Base-by-base conservation (phyloP, 1,140 invertebrate species). In the Megalonaias nervosa region DNA sequence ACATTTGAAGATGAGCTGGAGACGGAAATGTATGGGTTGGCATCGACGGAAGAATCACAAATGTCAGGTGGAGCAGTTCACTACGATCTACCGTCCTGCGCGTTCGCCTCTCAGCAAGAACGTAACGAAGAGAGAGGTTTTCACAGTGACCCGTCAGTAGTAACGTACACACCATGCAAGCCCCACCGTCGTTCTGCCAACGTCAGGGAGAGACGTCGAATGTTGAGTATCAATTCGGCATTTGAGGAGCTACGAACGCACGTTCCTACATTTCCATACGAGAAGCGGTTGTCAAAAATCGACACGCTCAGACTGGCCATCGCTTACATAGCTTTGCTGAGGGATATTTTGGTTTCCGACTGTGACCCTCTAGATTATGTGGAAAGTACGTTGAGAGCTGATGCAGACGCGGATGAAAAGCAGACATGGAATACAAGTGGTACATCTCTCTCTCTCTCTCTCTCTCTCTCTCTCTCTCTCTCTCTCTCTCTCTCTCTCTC, bases 261-360 rank as follows among this genome's bases (percentile, higher is more conserved):
- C 91, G 98, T 99, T 16, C 98, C 98, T 31, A 99, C 98, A 1
- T 99, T 99, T 90, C 98, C 98, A 0, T 99, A 99, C 87, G 98
- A 99, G 90, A 99, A 99, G 89, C 93, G 98, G 0, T 93, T 99
- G 0, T 99, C 98, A 0, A 95, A 98, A 85, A 99, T 99, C 84
- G 98, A 99, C 92, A 99, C 98, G 0, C 92, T 99, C 1, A 94
- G 98, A 1, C 91, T 99, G 83, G 98, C 98, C 14, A 99, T 99
- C 82, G 99, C 98, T 15, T 99, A 99, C 91, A 99, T 99, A 82
- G 95, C 96, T 58, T 97, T 99, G 89, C 98, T 99, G 94, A 94
- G 95, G 67, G 97, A 98, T 90, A 93, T 99, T 3, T 91, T 99
- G 23, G 58, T 84, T n/a, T 95, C 96, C 0, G 96, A 97, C 74